Base-by-base conservation (phyloP, 2,797 vertebrate genomes). In the Sebastes dallii region DNA sequence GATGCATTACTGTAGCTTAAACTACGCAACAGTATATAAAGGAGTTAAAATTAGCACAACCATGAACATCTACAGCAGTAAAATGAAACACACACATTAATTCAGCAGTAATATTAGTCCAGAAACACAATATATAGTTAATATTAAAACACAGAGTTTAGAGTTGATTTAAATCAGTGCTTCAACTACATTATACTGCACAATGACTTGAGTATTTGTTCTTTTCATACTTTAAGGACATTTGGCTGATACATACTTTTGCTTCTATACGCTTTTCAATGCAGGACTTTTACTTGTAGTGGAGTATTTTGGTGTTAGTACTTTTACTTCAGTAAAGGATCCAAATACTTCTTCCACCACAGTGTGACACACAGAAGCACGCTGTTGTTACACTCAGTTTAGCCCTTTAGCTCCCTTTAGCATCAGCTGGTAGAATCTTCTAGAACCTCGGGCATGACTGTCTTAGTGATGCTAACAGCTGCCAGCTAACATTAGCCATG, bases 371-470 rank as follows among this genome's bases (percentile, higher is more conserved):
- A 39, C 50, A 29, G 7, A 27, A 1, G 3, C 56, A 14, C 55
- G 32, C 4, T 6, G 36, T 8, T 42, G 18, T 18, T 4, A 22
- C 64, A 3, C 9, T 18, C 25, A 8, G 14, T 1, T 34, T 4
- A 69, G 14, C 20, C 13, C 12, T 39, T 39, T 39, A 3, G 12
- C 14, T 32, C 9, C 20, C 8, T 20, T 64, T 58, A 81, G 66
- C 77, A 65, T 80, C 70, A 80, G 79, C 81, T 20, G 66, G 52
- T 14, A 18, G 85, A 88, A 82, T 5, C 14, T 86, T 89, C 85
- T 55, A 61, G 78, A 11, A 82, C 8, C 66, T 46, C 36, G 5
- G 16, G 6, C 24, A 22, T 32, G 61, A 24, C 30, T 27, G 62
- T 36, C 10, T 32, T 8, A 20, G 20, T 24, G 4, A 59, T 25